Percentiles rank a stretch among this genome's conserved stretches.
These are phyloP conservation scores for Chrysolophus pictus DNA, from an alignment of 2,797 vertebrate species.

Conservation along the genomic window DNA sequence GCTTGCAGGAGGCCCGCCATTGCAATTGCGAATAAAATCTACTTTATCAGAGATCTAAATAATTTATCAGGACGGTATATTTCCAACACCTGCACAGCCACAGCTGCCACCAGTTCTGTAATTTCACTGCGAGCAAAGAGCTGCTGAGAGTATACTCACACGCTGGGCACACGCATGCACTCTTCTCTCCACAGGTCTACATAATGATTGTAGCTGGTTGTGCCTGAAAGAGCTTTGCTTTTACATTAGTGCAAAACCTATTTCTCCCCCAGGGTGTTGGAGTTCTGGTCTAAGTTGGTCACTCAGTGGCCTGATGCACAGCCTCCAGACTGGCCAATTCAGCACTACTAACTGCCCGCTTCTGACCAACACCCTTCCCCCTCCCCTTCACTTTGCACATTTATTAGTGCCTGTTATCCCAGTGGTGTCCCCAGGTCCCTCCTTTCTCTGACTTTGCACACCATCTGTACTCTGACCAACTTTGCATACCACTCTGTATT, in stretches of 20 bases:
- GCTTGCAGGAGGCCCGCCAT: too few species aligned
- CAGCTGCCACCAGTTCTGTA: background rate
- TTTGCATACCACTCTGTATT: rapidly evolving
- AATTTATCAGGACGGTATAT: too few species aligned
- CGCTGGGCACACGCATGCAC: background rate
- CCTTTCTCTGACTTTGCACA: background rate
- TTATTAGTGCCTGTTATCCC: background rate
- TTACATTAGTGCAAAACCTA: background rate
- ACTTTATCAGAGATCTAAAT: too few species aligned
- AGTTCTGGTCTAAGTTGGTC: too few species aligned
- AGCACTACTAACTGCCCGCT: rapidly evolving
- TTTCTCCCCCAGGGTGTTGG: background rate
- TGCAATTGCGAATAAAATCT: too few species aligned
- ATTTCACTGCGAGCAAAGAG: background rate
- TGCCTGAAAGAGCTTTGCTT: background rate
- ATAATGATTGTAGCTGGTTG: background rate
- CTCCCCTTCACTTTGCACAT: too few species aligned
- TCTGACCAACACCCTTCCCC: background rate
- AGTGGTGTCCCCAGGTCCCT: background rate
- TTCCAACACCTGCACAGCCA: background rate
- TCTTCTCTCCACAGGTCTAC: background rate
- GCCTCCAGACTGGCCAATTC: background rate
- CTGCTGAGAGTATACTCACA: rapidly evolving
- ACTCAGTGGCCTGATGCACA: background rate
- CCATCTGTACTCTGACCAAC: background rate